These are phyloP conservation scores for Drosophila cyrtoloma DNA, from an alignment of 2,888 invertebrate species.

Conservation along the genomic window DNA sequence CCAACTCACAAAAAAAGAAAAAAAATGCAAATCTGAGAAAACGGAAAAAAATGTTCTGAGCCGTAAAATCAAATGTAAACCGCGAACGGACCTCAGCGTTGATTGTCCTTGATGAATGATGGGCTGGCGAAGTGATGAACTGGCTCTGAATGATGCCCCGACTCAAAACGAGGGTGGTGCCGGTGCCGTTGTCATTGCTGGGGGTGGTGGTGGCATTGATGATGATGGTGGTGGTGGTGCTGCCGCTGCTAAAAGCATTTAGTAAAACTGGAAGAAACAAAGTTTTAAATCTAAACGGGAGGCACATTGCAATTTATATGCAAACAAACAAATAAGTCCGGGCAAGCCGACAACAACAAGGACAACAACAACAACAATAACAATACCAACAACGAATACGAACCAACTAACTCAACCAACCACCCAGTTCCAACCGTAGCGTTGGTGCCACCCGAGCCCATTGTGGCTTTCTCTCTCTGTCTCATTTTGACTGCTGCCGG, in stretches of 20 bases:
- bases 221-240: background rate
- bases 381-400: constrained; percentile 12
- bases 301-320: constrained; percentile 78
- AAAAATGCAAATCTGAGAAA: constrained; percentile 11
- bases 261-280: constrained; percentile 55
- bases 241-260: constrained; percentile 60
- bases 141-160: constrained; percentile 24
- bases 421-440: constrained; percentile 6
- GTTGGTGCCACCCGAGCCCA: constrained; percentile 11
- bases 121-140: constrained; percentile 34
- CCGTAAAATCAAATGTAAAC: constrained; percentile 57
- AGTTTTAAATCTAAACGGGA: constrained; percentile 59
- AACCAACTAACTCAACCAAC: constrained; percentile 28
- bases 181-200: background rate
- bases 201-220: constrained; percentile 5
- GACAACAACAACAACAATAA: constrained; percentile 4
- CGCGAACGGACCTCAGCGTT: constrained; percentile 57
- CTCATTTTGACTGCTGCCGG: constrained; percentile 55
- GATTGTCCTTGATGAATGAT: constrained; percentile 73
- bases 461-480: constrained; percentile 19
- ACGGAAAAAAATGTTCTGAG: constrained; percentile 24
- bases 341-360: constrained; percentile 40
- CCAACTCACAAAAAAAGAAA: constrained; percentile 5
- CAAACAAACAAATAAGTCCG: constrained; percentile 77
- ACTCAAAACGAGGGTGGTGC: constrained; percentile 17